A percentile compares a stretch with the other conserved stretches of the same genome.
Conservation (phyloP, 2,797 vertebrate genomes). For the Rhabdophis nuchalis region DNA sequence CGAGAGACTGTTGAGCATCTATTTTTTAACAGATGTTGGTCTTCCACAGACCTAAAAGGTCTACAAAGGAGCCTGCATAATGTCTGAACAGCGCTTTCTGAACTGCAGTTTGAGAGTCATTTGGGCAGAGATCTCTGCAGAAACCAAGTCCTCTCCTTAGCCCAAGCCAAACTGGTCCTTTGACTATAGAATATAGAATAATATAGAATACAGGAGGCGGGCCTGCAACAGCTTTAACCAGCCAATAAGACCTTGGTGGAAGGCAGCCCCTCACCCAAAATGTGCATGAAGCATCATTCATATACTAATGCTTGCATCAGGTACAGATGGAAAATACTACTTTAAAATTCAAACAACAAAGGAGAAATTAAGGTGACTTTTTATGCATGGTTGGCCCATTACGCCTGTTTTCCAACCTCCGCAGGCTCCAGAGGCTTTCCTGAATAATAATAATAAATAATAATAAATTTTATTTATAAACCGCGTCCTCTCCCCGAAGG, state of each 20-base stretch:
- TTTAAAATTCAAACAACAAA: background rate
- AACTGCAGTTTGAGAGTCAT: background rate
- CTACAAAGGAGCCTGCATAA: background rate
- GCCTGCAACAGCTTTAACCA: background rate
- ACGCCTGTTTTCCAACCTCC: too few species aligned
- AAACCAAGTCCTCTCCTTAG: background rate
- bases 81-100: background rate
- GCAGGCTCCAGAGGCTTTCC: too few species aligned
- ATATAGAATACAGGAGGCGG: background rate
- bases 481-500: too few species aligned
- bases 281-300: background rate
- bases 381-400: background rate
- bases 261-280: background rate
- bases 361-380: background rate
- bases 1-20: background rate
- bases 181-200: background rate
- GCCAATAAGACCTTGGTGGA: background rate
- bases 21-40: background rate
- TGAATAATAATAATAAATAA: too few species aligned
- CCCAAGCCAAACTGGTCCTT: background rate
- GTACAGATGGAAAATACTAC: background rate
- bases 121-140: background rate
- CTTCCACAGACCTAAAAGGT: background rate
- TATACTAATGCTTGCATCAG: background rate
- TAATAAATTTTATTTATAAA: too few species aligned